These are phyloP conservation scores for Corythaixoides concolor DNA, from an alignment of 2,113 vertebrate genomes.

Conservation along the genomic window DNA sequence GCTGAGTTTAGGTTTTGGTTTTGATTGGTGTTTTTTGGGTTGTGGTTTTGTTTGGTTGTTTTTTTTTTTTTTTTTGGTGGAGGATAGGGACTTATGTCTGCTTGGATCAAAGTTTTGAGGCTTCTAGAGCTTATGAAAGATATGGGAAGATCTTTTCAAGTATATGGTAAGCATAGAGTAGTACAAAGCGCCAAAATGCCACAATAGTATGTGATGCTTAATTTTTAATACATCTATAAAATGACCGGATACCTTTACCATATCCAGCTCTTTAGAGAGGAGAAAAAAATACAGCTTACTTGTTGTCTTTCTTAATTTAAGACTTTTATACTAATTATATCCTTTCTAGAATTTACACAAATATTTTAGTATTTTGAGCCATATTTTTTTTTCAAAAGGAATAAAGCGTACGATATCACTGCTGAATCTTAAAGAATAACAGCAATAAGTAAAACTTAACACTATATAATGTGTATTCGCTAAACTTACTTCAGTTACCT, in stretches of 20 bases:
- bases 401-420: neutral
- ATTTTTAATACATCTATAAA: neutral
- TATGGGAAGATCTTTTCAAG: neutral
- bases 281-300: neutral
- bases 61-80: neutral
- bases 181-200: neutral
- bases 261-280: neutral
- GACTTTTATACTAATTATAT: neutral
- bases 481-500: rapidly evolving
- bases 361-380: neutral
- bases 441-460: neutral
- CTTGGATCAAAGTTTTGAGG: neutral
- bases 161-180: neutral
- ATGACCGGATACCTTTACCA: neutral
- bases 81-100: neutral
- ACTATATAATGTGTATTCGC: neutral
- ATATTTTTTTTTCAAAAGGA: neutral
- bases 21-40: too few relatives aligned
- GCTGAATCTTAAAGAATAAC: neutral
- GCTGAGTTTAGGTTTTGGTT: rapidly evolving
- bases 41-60: too few relatives aligned
- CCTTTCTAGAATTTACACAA: neutral
- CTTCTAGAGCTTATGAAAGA: neutral
- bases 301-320: neutral
- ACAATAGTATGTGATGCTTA: neutral